Evolutionary conservation across 1,140 invertebrate genomes (phyloP).

Genomic region (Eriocheir sinensis): DNA sequence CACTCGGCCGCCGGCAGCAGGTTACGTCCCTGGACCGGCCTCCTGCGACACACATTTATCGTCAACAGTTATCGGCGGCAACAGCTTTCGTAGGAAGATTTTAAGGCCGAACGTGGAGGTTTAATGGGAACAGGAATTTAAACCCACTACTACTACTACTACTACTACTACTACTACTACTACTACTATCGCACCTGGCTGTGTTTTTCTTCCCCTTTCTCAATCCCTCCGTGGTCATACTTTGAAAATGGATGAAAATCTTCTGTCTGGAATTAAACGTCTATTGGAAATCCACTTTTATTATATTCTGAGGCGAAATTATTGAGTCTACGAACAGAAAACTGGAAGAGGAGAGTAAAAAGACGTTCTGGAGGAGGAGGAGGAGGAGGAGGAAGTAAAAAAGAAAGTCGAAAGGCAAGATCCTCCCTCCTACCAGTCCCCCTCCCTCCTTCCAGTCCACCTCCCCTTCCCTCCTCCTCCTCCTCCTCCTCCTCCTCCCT

Average conservation of each 20-base stretch:
- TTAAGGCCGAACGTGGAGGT: not conserved
- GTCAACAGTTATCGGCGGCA: not conserved
- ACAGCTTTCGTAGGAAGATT: not conserved
- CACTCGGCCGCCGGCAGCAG: not conserved
- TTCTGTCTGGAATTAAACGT: no score
- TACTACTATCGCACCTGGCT: no score
- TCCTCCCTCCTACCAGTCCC: not conserved
- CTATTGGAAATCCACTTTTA: no score
- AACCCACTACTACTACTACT: not conserved
- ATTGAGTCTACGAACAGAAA: no score
- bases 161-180: not conserved
- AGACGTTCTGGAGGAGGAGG: not conserved
- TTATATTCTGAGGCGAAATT: no score
- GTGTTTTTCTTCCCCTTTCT: not conserved
- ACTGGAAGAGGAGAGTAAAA: not conserved
- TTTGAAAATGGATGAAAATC: not conserved
- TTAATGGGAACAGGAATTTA: not conserved
- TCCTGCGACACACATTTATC: not conserved
- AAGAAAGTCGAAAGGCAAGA: not conserved
- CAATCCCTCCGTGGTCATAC: not conserved
- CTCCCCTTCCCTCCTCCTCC: not conserved
- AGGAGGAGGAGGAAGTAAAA: not conserved
- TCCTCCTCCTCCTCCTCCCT: not conserved
- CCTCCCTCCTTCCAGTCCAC: constrained; percentile 7
- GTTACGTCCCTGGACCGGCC: not conserved